Evolutionary conservation across 2,888 invertebrate species (phyloP), one percentile per base, ranked within the genome.

Genomic region (Drosophila suboccidentalis): DNA sequence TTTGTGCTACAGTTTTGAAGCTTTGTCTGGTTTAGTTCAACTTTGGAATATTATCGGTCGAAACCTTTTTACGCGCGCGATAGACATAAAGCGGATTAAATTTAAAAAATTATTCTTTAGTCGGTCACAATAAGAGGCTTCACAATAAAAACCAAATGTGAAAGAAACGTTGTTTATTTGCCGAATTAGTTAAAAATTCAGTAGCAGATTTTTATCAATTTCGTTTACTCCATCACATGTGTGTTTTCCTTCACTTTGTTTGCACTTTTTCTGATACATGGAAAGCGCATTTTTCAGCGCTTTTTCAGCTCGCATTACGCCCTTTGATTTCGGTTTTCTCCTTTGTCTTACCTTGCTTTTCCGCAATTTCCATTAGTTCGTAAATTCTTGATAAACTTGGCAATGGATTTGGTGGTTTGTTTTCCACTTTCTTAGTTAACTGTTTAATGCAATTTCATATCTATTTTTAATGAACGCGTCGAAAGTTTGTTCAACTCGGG

Each of bases 301-400:
- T 8, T 36, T 38, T 29, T 58, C 13, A 11, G 9, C n/a, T n/a
- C 17, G n/a, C 15, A 32, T 15, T 8, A 15, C 19, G 39, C 8
- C 10, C 49, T 50, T 51, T 46, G 19, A 62, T 29, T 29, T n/a
- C 17, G 4, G 38, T 26, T 19, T 8, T 32, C 36, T 34, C n/a
- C 2, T 22, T 47, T n/a, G 44, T 46, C 26, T 57, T 22, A 49
- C 29, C 49, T 64, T 4, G 50, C 44, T 51, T 62, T 68, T 29
- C 54, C 54, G 39, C 50, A 71, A 84, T 69, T 55, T 80, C 78
- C 87, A 87, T 82, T 87, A 87, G 71, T 43, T 44, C 54, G 58
- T 10, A 55, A 62, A 60, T 59, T 69, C 15, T 47, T 63, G 50
- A 80, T 65, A 62, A 87, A 68, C 61, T 75, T 72, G 17, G 10